Conservation (phyloP, 2,797 vertebrate species). For the Centroberyx gerrardi region DNA sequence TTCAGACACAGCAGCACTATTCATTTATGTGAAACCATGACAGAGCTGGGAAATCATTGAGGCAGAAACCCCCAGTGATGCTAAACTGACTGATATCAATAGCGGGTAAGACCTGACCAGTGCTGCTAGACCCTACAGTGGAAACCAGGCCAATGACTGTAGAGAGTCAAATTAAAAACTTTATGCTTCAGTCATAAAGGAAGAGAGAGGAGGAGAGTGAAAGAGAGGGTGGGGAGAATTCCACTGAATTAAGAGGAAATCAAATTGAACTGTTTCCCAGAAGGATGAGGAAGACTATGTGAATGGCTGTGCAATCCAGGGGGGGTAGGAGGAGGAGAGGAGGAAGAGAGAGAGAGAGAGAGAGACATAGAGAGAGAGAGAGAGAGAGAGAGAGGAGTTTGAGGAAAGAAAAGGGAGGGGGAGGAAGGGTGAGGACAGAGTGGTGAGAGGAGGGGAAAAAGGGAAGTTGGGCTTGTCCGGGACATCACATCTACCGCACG, state of each 20-base stretch:
- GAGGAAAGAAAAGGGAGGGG: no score
- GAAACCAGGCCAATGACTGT: no score
- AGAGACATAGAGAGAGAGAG: no score
- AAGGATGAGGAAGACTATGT: background rate
- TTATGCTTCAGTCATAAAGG: background rate
- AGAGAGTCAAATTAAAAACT: background rate
- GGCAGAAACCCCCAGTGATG: slow-evolving; percentile 14
- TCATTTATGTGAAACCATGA: background rate
- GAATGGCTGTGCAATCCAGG: background rate
- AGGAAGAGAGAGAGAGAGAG: no score
- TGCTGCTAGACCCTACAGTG: no score
- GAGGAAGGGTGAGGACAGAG: background rate
- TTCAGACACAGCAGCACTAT: background rate
- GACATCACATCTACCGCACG: no score
- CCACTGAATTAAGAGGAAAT: background rate
- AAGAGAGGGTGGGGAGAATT: background rate
- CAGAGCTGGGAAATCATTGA: slow-evolving; percentile 12
- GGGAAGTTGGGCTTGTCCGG: background rate
- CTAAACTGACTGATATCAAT: background rate
- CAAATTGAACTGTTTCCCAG: background rate
- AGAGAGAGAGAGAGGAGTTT: no score
- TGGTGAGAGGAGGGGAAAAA: background rate
- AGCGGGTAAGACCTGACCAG: background rate
- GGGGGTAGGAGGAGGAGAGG: no score
- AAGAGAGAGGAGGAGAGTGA: background rate